A percentile compares a stretch with the other conserved stretches of the same genome.
phyloP scores from a whole-genome alignment of 2,797 vertebrate species.

The Xiphophorus birchmanni region DNA sequence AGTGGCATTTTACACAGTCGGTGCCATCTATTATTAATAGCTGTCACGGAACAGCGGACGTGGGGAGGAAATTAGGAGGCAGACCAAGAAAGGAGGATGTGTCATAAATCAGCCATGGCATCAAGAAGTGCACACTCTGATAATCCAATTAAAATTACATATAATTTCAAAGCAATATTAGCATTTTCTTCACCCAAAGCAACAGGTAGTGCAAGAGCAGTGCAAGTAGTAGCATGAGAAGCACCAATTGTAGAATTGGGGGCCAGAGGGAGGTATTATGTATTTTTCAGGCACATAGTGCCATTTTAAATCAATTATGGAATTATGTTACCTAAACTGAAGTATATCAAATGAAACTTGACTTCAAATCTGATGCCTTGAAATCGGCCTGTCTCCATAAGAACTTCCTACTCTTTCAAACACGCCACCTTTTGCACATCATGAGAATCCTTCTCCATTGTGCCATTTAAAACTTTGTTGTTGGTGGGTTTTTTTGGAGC shows the following conservation, averaged over 20 bases:
- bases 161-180: slow-evolving; percentile 16
- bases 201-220: slow-evolving; percentile 15
- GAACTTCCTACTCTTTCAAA: too few species aligned
- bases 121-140: slow-evolving; percentile 8
- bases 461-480: too few species aligned
- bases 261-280: too few species aligned
- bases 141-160: slow-evolving; percentile 28
- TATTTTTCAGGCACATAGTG: too few species aligned
- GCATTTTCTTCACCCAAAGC: background rate
- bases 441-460: too few species aligned
- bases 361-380: too few species aligned
- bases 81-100: background rate
- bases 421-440: too few species aligned
- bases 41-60: slow-evolving; percentile 51
- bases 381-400: too few species aligned
- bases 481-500: too few species aligned
- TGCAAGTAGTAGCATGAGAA: background rate
- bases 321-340: too few species aligned
- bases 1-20: slow-evolving; percentile 71
- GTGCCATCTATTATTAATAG: slow-evolving; percentile 72
- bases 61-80: slow-evolving; percentile 4
- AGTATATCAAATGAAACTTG: too few species aligned
- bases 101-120: slow-evolving; percentile 55
- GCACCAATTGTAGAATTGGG: background rate
- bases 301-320: too few species aligned